Base-by-base conservation (phyloP, 1,140 invertebrate genomes). In the Drosophila erecta region DNA sequence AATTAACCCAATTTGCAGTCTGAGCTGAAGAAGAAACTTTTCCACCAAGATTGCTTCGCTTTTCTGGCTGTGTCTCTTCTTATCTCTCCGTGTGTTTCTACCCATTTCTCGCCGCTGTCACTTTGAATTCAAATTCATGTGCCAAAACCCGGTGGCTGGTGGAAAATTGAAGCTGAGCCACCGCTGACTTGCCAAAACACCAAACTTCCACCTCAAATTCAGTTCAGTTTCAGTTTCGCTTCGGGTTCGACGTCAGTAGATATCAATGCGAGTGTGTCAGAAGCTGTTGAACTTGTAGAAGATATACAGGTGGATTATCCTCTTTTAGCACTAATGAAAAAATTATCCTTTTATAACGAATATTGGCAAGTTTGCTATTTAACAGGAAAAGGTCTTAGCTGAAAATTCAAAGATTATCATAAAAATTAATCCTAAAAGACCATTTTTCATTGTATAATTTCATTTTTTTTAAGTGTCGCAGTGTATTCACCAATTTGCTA, bases 1-100 rank as follows among this genome's bases (percentile, higher is more conserved):
- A 86, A 86, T 89, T 86, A 86, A 86, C 83, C 83, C 86, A 86
- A 86, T 86, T 86, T 86, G 79, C 76, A 83, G 78, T 76, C 53
- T 79, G 44, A 62, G 78, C 57, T 56, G 8, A 43, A 58, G 50
- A 83, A 76, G 71, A 86, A 35, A 62, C 72, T 81, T 72, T 81
- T 60, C 54, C 33, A 54, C 53, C 69, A 76, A 87, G 76, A 87
- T 87, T 81, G 51, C 47, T 74, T 61, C 70, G 14, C 47, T 53
- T 44, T 46, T 50, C 17, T 44, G 41, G 15, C 7, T 3, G n/a
- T 40, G 20, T 56, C 24, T 67, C 38, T 54, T 10, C 17, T 14
- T 27, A 35, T 56, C 40, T 46, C 44, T 41, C 20, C 17, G 56
- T 49, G 44, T 66, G 47, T 41, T 46, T 5, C n/a, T 38, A 10